Evolutionary conservation across 2,797 vertebrate genomes (phyloP), one percentile per base, ranked within the genome.

Genomic region (Pagetopsis macropterus): DNA sequence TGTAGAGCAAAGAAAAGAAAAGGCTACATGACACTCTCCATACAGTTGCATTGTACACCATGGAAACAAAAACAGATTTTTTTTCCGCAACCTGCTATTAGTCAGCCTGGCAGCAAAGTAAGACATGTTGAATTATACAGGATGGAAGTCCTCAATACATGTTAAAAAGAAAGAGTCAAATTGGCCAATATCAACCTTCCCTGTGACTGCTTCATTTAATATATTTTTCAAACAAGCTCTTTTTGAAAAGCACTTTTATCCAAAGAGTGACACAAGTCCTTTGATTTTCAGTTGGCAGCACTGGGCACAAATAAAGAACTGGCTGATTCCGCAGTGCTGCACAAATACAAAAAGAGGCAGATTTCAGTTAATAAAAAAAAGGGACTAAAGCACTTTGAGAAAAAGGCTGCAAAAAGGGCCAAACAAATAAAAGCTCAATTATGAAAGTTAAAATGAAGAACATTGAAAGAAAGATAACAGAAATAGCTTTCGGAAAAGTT

Each of bases 241-340:
- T 48, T 67, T 9, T 68, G 51, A 65, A 82, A 55, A 70, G 57
- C 19, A 51, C 73, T 83, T 77, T 81, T 0, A 54, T 49, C 27
- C 49, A 41, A 43, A 79, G 12, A 58, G 17, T 49, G 57, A 67
- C 48, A 44, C 1, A 0, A 54, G 57, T 43, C 45, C 37, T 71
- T 65, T 16, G 14, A 14, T 52, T 70, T 66, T 64, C 13, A 46
- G 56, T 50, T 27, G 57, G 23, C 23, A 23, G 23, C 23, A 23
- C 23, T 23, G 23, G 23, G 19, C n/a, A 27, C 62, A 37, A 23
- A 67, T 57, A 58, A 60, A 59, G n/a, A 65, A 40, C 10, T 59
- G 1, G 6, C 23, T 70, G 54, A 70, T 45, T 43, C 17, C n/a
- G 5, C 13, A 48, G n/a, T 3, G 54, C 27, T 40, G 31, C 33